Conservation (phyloP, 2,888 invertebrate species). For the Leptothorax acervorum region DNA sequence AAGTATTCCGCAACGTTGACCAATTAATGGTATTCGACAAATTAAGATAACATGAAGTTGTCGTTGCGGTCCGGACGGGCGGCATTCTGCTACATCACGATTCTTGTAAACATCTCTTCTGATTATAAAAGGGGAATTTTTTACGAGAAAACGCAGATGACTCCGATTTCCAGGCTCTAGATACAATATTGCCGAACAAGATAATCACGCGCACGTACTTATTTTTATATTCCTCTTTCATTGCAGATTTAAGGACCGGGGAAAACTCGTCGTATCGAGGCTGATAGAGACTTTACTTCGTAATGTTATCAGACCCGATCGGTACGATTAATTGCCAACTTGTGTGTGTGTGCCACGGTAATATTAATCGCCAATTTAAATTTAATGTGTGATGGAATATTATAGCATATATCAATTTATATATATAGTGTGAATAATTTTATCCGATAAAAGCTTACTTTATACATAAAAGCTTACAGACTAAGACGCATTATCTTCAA, state of each 20-base stretch:
- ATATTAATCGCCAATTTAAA: slow-evolving; percentile 6
- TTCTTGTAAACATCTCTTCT: slow-evolving; percentile 23
- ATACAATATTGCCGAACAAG: neutral
- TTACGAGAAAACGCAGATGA: neutral
- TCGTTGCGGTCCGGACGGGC: neutral
- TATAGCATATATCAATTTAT: neutral
- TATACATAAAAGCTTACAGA: neutral
- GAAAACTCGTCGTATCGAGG: neutral
- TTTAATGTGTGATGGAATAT: neutral
- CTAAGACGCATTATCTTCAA: neutral
- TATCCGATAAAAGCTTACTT: neutral
- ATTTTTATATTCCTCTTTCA: neutral
- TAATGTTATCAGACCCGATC: neutral
- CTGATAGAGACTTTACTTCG: neutral
- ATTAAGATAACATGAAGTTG: slow-evolving; percentile 15
- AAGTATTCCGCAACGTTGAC: neutral
- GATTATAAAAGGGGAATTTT: neutral
- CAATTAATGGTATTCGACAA: slow-evolving; percentile 10
- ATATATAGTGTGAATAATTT: neutral
- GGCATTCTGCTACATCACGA: slow-evolving; percentile 4
- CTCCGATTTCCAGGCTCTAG: neutral
- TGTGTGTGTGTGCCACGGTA: neutral
- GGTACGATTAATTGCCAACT: neutral
- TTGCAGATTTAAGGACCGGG: neutral
- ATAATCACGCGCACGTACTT: neutral